Base-by-base conservation (phyloP, 2,888 invertebrate species). In the Agrilus cyanescens region DNA sequence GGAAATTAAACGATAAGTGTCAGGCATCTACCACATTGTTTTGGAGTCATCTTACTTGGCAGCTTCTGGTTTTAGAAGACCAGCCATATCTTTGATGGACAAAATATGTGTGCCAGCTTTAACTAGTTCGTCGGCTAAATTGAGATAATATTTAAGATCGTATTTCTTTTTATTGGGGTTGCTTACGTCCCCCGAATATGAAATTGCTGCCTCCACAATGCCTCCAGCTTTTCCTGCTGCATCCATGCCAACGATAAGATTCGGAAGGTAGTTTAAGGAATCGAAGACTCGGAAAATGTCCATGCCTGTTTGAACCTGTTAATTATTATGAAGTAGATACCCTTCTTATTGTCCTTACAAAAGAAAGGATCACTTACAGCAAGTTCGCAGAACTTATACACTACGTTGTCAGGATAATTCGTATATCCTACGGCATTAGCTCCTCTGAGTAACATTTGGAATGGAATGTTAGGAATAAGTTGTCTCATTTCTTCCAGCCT, bases 371-470 rank as follows among this genome's bases (percentile, higher is more conserved):
- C 43, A 70, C 76, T 71, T 51, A 80, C 94, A 44, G 97, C 88
- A 61, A 93, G 73, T 38, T 98, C 94, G 66, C 96, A 97, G 72
- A 97, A 97, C 75, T 95, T 90, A 71, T 72, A 84, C 12, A 99
- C 94, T n/a, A 91, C 95, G 64, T 98, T 98, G 63, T 99, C 98
- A 0, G 98, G 97, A 65, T 98, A 99, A 69, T 93, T 95, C 2
- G 97, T 97, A 67, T 99, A 98, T 0, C 98, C 98, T 25, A 98
- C 97, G 31, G 95, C 97, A 68, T 97, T 99, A 36, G 98, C 97
- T 3, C 98, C 98, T 46, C 98, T 76, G 46, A 98, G 71, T 53
- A 98, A 71, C 96, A 98, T 98, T 71, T 98, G 98, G 80, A 98
- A 98, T 15, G 98, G 98, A 62, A 96, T 86, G 72, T 97, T 96